These are phyloP conservation scores for Drosophila nr. perissopoda DNA, from an alignment of 2,888 invertebrate species.

Conservation along the genomic window DNA sequence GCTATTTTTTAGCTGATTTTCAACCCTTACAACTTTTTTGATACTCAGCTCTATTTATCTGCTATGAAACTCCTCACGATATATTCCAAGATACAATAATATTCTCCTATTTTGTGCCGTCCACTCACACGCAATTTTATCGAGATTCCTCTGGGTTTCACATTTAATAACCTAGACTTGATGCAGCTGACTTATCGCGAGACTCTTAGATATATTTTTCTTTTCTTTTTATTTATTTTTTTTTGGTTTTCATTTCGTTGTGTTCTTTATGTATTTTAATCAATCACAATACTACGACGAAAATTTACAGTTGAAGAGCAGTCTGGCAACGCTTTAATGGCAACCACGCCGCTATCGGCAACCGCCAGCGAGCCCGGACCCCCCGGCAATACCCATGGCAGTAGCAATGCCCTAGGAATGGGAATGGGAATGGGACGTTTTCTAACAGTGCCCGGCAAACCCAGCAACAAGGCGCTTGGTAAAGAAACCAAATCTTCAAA, in stretches of 20 bases:
- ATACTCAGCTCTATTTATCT: slow-evolving; percentile 9
- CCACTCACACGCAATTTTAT: slow-evolving; percentile 1
- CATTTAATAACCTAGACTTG: slow-evolving; percentile 5
- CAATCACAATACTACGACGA: slow-evolving; percentile 20
- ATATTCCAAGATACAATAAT: background rate
- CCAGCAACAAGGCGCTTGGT: slow-evolving; percentile 77
- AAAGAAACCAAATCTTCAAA: slow-evolving; percentile 56
- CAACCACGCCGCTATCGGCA: slow-evolving; percentile 79
- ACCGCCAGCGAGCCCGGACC: slow-evolving; percentile 79
- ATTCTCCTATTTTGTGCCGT: slow-evolving; percentile 20
- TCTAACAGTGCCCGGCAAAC: slow-evolving; percentile 84
- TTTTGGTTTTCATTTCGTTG: slow-evolving; percentile 11
- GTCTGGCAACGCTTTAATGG: slow-evolving; percentile 69
- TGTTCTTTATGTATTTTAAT: slow-evolving; percentile 17
- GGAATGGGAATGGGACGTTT: slow-evolving; percentile 82
- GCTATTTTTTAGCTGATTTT: slow-evolving; percentile 5
- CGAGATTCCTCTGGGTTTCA: slow-evolving; percentile 5
- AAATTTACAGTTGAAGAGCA: slow-evolving; percentile 85
- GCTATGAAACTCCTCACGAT: slow-evolving; percentile 5
- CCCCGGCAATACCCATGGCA: slow-evolving; percentile 69
- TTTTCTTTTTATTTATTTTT: too few relatives aligned
- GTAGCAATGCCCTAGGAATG: slow-evolving; percentile 76
- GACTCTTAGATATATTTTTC: slow-evolving; percentile 32
- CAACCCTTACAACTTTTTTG: slow-evolving; percentile 12
- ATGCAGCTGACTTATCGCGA: slow-evolving; percentile 30